A percentile compares a stretch with the other conserved stretches of the same genome.
phyloP scores from a whole-genome alignment of 2,113 vertebrate genomes.

The Serinus canaria region DNA sequence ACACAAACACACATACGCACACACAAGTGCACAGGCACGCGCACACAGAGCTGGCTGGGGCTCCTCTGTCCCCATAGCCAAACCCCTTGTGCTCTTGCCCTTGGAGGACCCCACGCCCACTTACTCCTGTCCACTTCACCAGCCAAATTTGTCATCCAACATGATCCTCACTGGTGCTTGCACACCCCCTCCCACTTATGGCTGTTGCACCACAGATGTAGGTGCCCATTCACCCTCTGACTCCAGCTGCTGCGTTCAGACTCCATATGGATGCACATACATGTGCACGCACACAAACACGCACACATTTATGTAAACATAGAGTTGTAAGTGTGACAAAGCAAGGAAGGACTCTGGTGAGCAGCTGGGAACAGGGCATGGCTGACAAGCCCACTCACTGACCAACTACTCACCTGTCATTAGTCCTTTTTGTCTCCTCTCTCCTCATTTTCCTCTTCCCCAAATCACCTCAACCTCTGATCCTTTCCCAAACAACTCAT shows the following conservation, averaged over 20 bases:
- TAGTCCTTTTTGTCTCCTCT: neutral
- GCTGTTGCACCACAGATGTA: fast-evolving
- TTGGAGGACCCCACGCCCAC: no score
- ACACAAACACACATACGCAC: fast-evolving
- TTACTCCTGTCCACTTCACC: neutral
- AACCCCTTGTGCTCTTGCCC: fast-evolving
- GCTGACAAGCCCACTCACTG: neutral
- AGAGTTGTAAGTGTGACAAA: no score
- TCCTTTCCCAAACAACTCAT: neutral
- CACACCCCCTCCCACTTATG: neutral
- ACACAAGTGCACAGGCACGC: no score
- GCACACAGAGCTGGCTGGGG: neutral
- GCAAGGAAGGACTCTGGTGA: neutral
- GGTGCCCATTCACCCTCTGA: no score
- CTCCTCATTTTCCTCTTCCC: neutral
- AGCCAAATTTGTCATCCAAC: neutral
- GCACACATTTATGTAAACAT: neutral
- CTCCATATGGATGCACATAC: neutral
- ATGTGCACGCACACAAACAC: no score
- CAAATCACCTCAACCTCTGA: neutral
- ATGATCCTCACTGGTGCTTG: fast-evolving
- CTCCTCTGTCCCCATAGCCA: neutral
- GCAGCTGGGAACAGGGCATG: fast-evolving
- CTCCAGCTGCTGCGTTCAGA: neutral
- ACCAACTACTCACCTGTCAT: neutral